Evolutionary conservation across 2,113 vertebrate genomes (phyloP), one percentile per base, ranked within the genome.

Genomic region (Phoenicopterus ruber): DNA sequence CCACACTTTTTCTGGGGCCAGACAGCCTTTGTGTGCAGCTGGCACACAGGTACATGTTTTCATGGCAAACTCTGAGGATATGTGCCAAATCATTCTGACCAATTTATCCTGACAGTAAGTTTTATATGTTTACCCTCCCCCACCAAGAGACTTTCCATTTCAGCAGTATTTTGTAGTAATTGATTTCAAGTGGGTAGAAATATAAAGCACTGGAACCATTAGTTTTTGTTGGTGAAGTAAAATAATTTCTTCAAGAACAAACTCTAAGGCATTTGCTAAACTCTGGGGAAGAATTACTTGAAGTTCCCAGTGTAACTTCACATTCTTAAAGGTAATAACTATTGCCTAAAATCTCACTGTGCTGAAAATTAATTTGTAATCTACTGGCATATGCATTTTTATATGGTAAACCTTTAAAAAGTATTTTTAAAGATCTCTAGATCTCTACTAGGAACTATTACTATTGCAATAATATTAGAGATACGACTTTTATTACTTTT

Each of bases 21-120:
- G 87, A 94, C 36, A 95, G 81, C 47, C 69, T 93, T 93, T 90
- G 88, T 91, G 54, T 82, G 88, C 76, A 86, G 79, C 90, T 96
- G 86, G 83, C 67, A 82, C 63, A 71, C 26, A 62, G 59, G 93
- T 81, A 70, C 11, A 21, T 47, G 79, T 88, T 96, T 93, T 94
- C 83, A 90, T 26, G 86, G 86, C 88, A 63, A 90, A 94, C 59
- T 44, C 55, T 28, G 78, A 81, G 52, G 69, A 25, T 82, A 62
- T 19, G 49, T 74, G 63, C 84, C 74, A 94, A 80, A 89, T 87
- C 63, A 69, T 91, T 86, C 83, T 80, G 93, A 72, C 17, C 62
- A 76, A 89, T 94, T 89, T 91, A 84, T 86, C 50, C 71, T 40
- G 52, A 47, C 76, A 82, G 29, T 17, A 84, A 73, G 29, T 61